Percentiles rank a stretch among this genome's conserved stretches.
These are phyloP conservation scores for Podiceps cristatus DNA, from an alignment of 2,113 vertebrate genomes.

Conservation along the genomic window DNA sequence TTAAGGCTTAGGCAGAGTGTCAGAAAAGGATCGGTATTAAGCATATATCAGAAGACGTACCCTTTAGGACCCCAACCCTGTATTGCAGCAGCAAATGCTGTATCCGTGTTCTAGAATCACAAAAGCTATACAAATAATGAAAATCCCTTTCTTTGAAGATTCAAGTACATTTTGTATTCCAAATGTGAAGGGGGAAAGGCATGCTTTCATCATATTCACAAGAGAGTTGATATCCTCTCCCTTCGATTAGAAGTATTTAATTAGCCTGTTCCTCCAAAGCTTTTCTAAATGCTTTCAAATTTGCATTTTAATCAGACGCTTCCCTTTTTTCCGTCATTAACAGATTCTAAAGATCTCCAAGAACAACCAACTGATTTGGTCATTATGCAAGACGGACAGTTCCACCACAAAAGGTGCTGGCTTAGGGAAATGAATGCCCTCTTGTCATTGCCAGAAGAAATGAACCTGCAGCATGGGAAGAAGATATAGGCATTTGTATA, in stretches of 20 bases:
- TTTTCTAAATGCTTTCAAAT: slow-evolving; percentile 34
- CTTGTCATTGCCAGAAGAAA: neutral
- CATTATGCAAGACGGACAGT: neutral
- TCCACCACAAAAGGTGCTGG: neutral
- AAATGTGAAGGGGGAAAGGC: neutral
- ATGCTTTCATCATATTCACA: neutral
- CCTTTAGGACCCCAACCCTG: neutral
- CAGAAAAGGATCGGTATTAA: neutral
- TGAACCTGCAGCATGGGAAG: neutral
- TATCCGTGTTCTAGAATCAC: neutral
- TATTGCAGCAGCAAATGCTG: neutral
- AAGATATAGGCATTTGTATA: neutral
- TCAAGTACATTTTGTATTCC: neutral
- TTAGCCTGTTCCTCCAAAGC: neutral
- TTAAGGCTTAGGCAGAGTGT: neutral
- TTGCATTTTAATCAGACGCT: slow-evolving; percentile 4
- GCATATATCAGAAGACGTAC: neutral
- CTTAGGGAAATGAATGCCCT: neutral
- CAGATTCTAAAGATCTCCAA: neutral
- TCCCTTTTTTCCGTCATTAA: neutral
- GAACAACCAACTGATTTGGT: neutral
- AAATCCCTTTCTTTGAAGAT: neutral
- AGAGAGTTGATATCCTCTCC: neutral
- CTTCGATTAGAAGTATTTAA: neutral
- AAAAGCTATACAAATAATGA: neutral